phyloP scores from a whole-genome alignment of 1,140 invertebrate genomes.

The Philopotamus ludificatus region DNA sequence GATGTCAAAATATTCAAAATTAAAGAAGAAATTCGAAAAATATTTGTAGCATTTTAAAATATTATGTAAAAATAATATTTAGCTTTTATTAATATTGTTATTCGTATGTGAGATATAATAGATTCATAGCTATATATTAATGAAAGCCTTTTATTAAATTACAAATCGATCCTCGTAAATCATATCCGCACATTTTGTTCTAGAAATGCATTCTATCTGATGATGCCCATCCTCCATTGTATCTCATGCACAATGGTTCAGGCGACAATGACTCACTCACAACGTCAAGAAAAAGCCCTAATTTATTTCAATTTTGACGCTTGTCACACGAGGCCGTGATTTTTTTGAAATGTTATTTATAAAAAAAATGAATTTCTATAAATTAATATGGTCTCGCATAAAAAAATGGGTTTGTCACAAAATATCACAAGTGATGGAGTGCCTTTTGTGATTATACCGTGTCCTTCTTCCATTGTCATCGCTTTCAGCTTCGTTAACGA shows the following conservation, averaged over 20 bases:
- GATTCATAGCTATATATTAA: too few species aligned
- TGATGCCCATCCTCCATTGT: neutral
- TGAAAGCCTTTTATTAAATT: too few species aligned
- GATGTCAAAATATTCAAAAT: too few species aligned
- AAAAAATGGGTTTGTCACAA: neutral
- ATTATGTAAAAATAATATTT: too few species aligned
- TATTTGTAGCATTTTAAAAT: too few species aligned
- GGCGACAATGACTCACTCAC: neutral
- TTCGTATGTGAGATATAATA: too few species aligned
- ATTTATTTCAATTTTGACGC: slow-evolving; percentile 7
- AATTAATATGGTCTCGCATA: slow-evolving; percentile 1
- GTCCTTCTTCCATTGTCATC: neutral
- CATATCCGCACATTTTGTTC: neutral
- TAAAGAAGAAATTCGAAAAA: too few species aligned
- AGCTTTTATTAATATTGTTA: too few species aligned
- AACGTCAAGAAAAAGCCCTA: neutral
- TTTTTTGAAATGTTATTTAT: neutral
- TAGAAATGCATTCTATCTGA: neutral
- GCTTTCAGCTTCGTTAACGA: neutral
- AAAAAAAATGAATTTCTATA: slow-evolving; percentile 3
- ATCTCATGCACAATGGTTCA: neutral
- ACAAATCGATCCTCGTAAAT: neutral
- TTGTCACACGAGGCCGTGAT: neutral
- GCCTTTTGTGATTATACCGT: neutral
- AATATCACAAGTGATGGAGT: neutral